These are phyloP conservation scores for Holothuria scabra DNA, from an alignment of 53 echinoderm and acorn worm genomes.

Conservation along the genomic window DNA sequence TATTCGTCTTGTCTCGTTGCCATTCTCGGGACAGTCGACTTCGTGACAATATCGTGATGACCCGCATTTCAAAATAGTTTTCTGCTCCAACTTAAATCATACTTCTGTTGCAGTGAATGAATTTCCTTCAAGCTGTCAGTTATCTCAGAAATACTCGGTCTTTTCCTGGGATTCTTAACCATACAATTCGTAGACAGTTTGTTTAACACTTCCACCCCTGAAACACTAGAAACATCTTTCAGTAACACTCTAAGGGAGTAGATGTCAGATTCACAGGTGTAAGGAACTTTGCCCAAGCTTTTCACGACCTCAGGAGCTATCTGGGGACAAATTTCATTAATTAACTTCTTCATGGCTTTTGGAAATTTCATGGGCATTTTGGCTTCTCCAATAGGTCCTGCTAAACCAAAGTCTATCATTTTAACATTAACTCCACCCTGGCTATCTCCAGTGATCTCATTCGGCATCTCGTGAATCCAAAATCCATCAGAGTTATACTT, in stretches of 20 bases:
- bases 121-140: not conserved
- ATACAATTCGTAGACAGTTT: constrained; percentile 5
- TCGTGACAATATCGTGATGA: too few relatives aligned
- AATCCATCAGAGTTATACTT: not conserved
- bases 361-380: constrained; percentile 20
- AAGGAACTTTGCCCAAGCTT: constrained; percentile 3
- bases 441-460: not conserved
- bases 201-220: not conserved
- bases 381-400: constrained; percentile 10
- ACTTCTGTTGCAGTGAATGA: not conserved
- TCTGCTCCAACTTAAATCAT: not conserved
- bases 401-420: constrained; percentile 37
- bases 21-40: too few relatives aligned
- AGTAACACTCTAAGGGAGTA: constrained; percentile 9
- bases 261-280: constrained; percentile 27
- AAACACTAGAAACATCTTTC: not conserved
- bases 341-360: not conserved
- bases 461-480: constrained; percentile 3
- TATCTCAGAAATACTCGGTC: not conserved
- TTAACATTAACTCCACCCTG: not conserved
- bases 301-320: constrained; percentile 28
- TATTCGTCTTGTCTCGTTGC: too few relatives aligned
- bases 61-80: too few relatives aligned
- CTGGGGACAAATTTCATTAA: constrained; percentile 8
- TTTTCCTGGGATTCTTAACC: not conserved